phyloP scores from a whole-genome alignment of 2,888 invertebrate species.

The Liopterus haemorrhoidalis region DNA sequence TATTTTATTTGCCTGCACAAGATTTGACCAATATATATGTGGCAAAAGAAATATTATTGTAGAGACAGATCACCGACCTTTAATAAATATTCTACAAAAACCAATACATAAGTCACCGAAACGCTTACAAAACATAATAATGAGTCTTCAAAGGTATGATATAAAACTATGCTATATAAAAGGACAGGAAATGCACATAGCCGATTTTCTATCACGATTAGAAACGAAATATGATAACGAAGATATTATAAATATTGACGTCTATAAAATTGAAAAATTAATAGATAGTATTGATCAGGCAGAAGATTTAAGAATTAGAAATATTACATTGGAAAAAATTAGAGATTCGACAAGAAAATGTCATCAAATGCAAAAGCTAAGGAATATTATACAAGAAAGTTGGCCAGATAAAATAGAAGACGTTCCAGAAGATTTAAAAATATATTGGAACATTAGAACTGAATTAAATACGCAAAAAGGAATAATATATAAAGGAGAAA shows the following conservation, averaged over 20 bases:
- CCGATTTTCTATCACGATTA: background rate
- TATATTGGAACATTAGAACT: background rate
- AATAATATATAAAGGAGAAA: no score
- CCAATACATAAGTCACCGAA: no score
- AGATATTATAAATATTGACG: background rate
- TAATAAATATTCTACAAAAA: constrained; percentile 19
- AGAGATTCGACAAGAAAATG: background rate
- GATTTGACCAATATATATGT: constrained; percentile 29
- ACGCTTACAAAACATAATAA: constrained; percentile 18
- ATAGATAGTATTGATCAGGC: background rate
- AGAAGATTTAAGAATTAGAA: background rate
- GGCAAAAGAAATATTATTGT: constrained; percentile 25
- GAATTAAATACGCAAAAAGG: no score
- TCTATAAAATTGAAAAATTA: background rate
- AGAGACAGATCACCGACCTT: constrained; percentile 29
- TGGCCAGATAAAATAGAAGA: constrained; percentile 3
- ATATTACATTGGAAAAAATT: constrained; percentile 2
- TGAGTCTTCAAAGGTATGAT: constrained; percentile 19
- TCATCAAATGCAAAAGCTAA: background rate
- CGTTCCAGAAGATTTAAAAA: background rate
- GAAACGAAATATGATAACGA: background rate
- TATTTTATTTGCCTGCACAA: constrained; percentile 25
- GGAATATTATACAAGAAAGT: background rate
- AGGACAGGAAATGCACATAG: constrained; percentile 12
- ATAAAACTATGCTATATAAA: constrained; percentile 11